Evolutionary conservation across 2,113 vertebrate genomes (phyloP), one percentile per base, ranked within the genome.

Genomic region (Leptocoma aspasia): DNA sequence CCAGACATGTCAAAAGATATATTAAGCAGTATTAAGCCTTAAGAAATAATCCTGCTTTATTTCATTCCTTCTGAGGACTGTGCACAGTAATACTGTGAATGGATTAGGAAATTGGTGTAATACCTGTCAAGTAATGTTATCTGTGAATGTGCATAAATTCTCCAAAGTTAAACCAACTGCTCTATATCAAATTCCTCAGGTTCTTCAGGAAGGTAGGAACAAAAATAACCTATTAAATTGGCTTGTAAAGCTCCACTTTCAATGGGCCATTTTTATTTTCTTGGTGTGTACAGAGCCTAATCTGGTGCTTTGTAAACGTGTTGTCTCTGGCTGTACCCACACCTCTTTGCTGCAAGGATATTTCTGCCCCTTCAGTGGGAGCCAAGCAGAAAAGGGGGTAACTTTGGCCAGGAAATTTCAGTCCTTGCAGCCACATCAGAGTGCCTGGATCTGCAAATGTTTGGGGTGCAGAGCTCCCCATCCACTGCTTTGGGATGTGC

Each of bases 101-200:
- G 77, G 89, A 78, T 94, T 92, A 92, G 83, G 77, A 91, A 91
- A 86, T 18, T 59, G 66, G 35, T 86, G 63, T 89, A 85, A 90
- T 61, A 81, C 54, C 65, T 96, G 77, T 86, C 68, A 91, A 80
- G 82, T 61, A 89, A 82, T 31, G 45, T 88, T 88, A 75, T 86
- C 86, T 75, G 49, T 81, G 80, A 93, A 85, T 61, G n/a, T 60
- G 54, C 83, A 26, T 65, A 47, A 85, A 80, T 83, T 77, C 72
- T 91, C 45, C 70, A 76, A 89, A 89, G 64, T 76, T 84, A 60
- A 95, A 66, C 23, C 65, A 56, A 44, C 33, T n/a, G 17, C 27
- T 93, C 88, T 47, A 5, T 27, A 37, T 53, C 53, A 78, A 69
- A 44, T 76, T 89, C 47, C 23, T 82, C 26, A 42, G 65, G 41